Conservation (phyloP, 2,797 vertebrate species). For the Centroberyx gerrardi region DNA sequence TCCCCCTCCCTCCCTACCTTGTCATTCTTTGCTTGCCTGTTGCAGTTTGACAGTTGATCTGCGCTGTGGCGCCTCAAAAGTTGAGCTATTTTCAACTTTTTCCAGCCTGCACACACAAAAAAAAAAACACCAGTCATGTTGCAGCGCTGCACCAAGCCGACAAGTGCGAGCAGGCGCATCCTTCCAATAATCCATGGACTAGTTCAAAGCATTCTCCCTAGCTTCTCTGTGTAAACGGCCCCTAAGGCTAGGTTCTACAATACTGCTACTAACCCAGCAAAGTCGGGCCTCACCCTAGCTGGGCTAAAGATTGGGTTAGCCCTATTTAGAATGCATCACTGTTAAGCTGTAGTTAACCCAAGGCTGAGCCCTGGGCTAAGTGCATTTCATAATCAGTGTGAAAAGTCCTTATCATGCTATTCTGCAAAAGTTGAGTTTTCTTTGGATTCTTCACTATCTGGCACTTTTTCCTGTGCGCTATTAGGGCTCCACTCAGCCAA, state of each 20-base stretch:
- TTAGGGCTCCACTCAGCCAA: slow-evolving; percentile 41
- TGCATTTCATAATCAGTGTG: slow-evolving; percentile 15
- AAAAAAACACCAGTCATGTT: too few relatives aligned
- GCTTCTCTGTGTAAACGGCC: too few relatives aligned
- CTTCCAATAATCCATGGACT: too few relatives aligned
- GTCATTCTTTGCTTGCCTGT: too few relatives aligned
- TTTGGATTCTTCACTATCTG: slow-evolving; percentile 8
- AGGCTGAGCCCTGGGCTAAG: slow-evolving; percentile 3
- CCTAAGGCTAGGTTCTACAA: slow-evolving; percentile 2
- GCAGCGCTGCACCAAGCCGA: too few relatives aligned
- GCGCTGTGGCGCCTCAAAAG: too few relatives aligned
- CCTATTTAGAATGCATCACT: not conserved
- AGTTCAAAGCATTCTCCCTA: too few relatives aligned
- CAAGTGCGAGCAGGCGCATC: too few relatives aligned
- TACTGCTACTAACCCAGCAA: slow-evolving; percentile 16
- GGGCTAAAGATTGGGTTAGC: not conserved
- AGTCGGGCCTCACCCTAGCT: not conserved
- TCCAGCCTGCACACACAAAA: too few relatives aligned
- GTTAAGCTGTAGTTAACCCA: not conserved
- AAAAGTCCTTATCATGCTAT: slow-evolving; percentile 7
- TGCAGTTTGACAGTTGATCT: too few relatives aligned
- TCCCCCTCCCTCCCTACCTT: too few relatives aligned
- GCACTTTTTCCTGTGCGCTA: slow-evolving; percentile 18
- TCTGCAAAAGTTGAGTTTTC: not conserved
- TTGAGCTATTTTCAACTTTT: too few relatives aligned